Percentiles rank a stretch among this genome's conserved stretches.
phyloP scores from a whole-genome alignment of 2,113 vertebrate species.

The Psilopsiagon aymara region DNA sequence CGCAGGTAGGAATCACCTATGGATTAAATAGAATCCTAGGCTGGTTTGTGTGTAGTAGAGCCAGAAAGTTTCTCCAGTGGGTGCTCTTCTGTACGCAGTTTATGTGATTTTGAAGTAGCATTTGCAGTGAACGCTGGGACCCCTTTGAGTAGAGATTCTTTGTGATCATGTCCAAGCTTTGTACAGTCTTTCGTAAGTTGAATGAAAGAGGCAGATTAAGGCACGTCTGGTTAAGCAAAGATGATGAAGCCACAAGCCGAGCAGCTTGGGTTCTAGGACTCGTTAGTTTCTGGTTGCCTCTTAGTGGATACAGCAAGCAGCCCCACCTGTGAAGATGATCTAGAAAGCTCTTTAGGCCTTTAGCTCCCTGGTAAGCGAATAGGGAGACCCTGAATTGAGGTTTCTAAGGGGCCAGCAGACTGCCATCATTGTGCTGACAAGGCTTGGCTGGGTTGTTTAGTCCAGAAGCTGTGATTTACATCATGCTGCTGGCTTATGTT shows the following conservation, averaged over 20 bases:
- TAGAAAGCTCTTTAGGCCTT: not conserved
- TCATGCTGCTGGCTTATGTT: not conserved
- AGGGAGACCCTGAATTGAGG: fast-evolving
- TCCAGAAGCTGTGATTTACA: not conserved
- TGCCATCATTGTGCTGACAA: not conserved
- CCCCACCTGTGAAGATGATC: not conserved
- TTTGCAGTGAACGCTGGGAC: not conserved
- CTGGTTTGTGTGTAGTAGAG: not conserved
- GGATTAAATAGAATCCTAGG: not conserved
- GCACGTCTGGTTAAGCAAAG: not conserved
- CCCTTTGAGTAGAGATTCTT: too few species aligned
- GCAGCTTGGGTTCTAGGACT: not conserved
- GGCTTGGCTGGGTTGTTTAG: not conserved
- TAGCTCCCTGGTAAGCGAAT: not conserved
- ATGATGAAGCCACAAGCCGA: not conserved
- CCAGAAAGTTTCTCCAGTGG: not conserved
- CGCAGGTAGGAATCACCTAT: constrained; percentile 72
- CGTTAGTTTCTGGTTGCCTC: not conserved
- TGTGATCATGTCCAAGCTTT: not conserved
- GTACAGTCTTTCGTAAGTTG: not conserved
- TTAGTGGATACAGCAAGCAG: not conserved
- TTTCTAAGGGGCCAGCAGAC: not conserved
- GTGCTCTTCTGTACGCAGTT: not conserved
- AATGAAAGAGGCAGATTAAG: not conserved
- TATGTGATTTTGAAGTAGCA: fast-evolving